Conservation (phyloP, 2,888 invertebrate genomes). For the Phymatocera aterrima region DNA sequence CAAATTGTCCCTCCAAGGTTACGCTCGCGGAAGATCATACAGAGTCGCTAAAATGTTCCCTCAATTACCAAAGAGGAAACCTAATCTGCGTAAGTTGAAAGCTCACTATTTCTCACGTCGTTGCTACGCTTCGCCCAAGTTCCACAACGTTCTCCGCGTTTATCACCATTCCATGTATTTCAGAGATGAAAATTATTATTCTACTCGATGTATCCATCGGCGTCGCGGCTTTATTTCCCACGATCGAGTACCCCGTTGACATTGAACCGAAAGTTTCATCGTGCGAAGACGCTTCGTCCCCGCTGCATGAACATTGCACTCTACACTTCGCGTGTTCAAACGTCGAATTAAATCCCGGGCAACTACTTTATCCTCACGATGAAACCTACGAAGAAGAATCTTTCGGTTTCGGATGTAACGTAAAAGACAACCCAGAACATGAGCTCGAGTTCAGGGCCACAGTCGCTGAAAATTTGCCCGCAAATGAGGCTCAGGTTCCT, state of each 20-base stretch:
- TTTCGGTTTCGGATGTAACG: constrained; percentile 42
- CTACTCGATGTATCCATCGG: constrained; percentile 10
- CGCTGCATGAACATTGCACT: constrained; percentile 44
- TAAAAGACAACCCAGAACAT: constrained; percentile 36
- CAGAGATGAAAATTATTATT: background rate
- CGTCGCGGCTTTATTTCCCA: constrained; percentile 44
- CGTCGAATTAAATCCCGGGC: background rate
- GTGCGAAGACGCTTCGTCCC: constrained; percentile 35
- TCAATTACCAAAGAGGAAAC: background rate
- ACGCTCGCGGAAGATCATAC: constrained; percentile 12
- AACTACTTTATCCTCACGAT: constrained; percentile 33
- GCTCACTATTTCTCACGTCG: background rate
- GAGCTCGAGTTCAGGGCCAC: constrained; percentile 45
- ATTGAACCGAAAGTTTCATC: constrained; percentile 19
- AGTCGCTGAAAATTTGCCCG: background rate
- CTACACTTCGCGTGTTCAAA: constrained; percentile 44
- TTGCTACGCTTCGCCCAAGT: background rate
- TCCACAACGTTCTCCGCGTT: background rate
- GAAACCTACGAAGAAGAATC: constrained; percentile 41
- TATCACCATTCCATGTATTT: background rate
- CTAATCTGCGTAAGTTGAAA: constrained; percentile 21
- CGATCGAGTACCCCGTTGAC: constrained; percentile 47
- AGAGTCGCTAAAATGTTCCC: background rate
- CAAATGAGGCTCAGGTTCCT: constrained; percentile 27
- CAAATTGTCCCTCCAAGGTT: constrained; percentile 22